phyloP scores from a whole-genome alignment of 1,140 invertebrate genomes.

The Drosophila sp. region DNA sequence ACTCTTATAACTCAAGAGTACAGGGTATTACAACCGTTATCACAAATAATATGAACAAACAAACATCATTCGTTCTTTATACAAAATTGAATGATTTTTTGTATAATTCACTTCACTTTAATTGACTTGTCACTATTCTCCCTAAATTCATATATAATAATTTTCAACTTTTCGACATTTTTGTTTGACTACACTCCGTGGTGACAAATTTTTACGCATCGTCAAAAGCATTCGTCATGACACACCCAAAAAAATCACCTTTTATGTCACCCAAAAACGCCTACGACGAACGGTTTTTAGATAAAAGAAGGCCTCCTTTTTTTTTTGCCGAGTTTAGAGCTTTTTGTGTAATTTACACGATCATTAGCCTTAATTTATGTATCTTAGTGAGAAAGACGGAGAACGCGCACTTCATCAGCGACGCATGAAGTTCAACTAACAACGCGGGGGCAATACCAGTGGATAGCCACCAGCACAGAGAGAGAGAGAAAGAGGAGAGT shows the following conservation, averaged over 20 bases:
- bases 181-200: background rate
- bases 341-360: constrained; percentile 22
- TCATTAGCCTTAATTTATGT: constrained; percentile 41
- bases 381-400: constrained; percentile 30
- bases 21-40: constrained; percentile 2
- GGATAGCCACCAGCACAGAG: background rate
- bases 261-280: background rate
- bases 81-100: background rate
- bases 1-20: background rate
- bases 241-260: constrained; percentile 3
- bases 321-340: background rate
- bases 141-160: background rate
- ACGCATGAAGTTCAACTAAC: constrained; percentile 59
- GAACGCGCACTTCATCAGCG: constrained; percentile 41
- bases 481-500: background rate
- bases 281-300: background rate
- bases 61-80: background rate
- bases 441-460: constrained; percentile 3
- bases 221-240: background rate
- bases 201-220: background rate
- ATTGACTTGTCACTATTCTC: constrained; percentile 2
- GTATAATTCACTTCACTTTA: background rate
- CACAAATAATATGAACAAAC: background rate
- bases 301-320: background rate
- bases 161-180: background rate